A percentile compares a stretch with the other conserved stretches of the same genome.
These are phyloP conservation scores for Nixonia krombeini DNA, from an alignment of 1,140 invertebrate species.

Conservation along the genomic window DNA sequence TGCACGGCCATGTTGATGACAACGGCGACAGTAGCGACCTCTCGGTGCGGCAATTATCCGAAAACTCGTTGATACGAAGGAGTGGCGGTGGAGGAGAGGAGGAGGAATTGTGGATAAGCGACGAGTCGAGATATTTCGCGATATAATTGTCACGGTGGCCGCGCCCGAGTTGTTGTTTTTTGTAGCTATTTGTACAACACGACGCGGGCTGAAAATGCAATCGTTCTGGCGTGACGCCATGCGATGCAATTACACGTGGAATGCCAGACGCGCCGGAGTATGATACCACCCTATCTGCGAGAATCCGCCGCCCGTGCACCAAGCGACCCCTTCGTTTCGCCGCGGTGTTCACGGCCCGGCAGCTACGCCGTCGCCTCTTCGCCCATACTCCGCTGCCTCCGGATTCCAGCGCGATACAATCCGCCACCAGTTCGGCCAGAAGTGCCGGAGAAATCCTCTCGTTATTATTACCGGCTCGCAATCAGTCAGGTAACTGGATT, in stretches of 20 bases:
- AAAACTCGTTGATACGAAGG: too few relatives aligned
- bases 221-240: constrained; percentile 56
- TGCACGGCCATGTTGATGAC: too few relatives aligned
- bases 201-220: constrained; percentile 62
- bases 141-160: constrained; percentile 16
- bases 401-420: constrained; percentile 44
- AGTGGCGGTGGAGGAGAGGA: too few relatives aligned
- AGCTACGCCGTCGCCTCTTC: constrained; percentile 10
- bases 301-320: constrained; percentile 32
- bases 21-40: too few relatives aligned
- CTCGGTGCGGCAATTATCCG: too few relatives aligned
- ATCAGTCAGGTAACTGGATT: constrained; percentile 59
- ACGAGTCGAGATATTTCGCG: constrained; percentile 10
- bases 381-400: constrained; percentile 2
- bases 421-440: constrained; percentile 16
- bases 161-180: constrained; percentile 32
- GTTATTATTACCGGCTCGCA: constrained; percentile 53
- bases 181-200: constrained; percentile 54
- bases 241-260: constrained; percentile 66
- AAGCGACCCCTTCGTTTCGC: constrained; percentile 19
- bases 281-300: constrained; percentile 54
- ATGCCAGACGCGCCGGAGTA: constrained; percentile 62
- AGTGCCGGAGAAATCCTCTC: constrained; percentile 26
- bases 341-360: constrained; percentile 3
- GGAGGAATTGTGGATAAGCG: background rate